Evolutionary conservation across 1,140 invertebrate genomes (phyloP), one percentile per base, ranked within the genome.

Genomic region (Gryon sp.): DNA sequence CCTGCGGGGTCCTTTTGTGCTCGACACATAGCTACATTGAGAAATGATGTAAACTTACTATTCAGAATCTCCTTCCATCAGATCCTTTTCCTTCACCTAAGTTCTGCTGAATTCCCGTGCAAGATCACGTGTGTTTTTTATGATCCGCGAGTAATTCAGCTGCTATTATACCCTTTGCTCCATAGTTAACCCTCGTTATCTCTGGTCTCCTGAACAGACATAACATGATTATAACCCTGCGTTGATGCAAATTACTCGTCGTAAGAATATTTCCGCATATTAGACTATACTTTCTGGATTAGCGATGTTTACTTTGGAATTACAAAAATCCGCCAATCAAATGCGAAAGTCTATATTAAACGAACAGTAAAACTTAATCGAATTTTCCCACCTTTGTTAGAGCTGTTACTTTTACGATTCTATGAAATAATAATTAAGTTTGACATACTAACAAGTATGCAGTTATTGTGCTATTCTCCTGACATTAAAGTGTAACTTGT

Each of bases 21-120:
- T 55, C 66, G 63, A 78, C 63, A 50, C 59, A 77, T 43, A 52
- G 65, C 78, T 73, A 70, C 50, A 66, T 57, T n/a, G 26, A 74
- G 74, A 77, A 80, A 81, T 83, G 82, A 78, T 82, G 83, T 70
- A 84, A 83, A 83, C 76, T n/a, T 28, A 38, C 43, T 41, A 53
- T 69, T 60, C 40, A 52, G 60, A 43, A 53, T 75, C 52, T 68
- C 72, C 62, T 74, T 63, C 63, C 57, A 63, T 63, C 57, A n/a
- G 41, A 38, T 77, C 74, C 55, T 73, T 63, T 73, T 65, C 50
- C 59, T 36, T 65, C 43, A 28, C 43, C 32, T 62, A n/a, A n/a
- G n/a, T n/a, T n/a, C n/a, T n/a, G n/a, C n/a, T n/a, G n/a, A n/a
- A n/a, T n/a, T n/a, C n/a, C n/a, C n/a, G n/a, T n/a, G n/a, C n/a